Evolutionary conservation across 1,140 invertebrate species (phyloP).

Genomic region (Atta colombica): DNA sequence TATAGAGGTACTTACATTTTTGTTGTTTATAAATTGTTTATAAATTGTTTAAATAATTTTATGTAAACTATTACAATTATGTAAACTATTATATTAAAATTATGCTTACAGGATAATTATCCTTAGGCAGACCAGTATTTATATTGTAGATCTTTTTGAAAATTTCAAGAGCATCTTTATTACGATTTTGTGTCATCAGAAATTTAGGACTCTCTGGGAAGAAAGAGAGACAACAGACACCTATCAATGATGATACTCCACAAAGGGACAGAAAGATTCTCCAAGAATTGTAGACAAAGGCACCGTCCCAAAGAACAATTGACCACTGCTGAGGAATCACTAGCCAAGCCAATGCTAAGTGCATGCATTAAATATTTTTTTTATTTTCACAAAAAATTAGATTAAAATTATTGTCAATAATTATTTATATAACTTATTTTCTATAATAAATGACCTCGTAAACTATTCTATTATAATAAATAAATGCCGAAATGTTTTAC

Average conservation of each 20-base stretch:
- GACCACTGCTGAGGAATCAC: conserved; percentile 85
- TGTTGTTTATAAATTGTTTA: background rate
- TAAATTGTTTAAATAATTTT: background rate
- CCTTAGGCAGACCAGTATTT: conserved; percentile 88
- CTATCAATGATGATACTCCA: conserved; percentile 89
- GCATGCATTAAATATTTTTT: background rate
- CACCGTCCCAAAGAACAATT: conserved; percentile 76
- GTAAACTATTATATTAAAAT: background rate
- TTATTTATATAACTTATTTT: background rate
- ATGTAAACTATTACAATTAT: conserved; percentile 10
- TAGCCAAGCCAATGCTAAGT: conserved; percentile 85
- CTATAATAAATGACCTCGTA: too few species aligned
- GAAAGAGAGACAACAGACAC: conserved; percentile 88
- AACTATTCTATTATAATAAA: background rate
- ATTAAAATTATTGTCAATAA: background rate
- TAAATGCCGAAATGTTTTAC: conserved; percentile 64
- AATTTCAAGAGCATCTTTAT: conserved; percentile 89
- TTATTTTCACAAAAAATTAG: background rate
- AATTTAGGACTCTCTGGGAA: conserved; percentile 95
- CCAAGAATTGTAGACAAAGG: conserved; percentile 89
- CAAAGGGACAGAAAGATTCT: conserved; percentile 91
- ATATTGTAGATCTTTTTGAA: conserved; percentile 88
- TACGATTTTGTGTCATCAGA: conserved; percentile 91
- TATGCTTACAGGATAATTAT: conserved; percentile 89
- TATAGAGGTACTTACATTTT: background rate